Evolutionary conservation across 2,797 vertebrate species (phyloP), one percentile per base, ranked within the genome.

Genomic region (Rhynchonycteris naso): DNA sequence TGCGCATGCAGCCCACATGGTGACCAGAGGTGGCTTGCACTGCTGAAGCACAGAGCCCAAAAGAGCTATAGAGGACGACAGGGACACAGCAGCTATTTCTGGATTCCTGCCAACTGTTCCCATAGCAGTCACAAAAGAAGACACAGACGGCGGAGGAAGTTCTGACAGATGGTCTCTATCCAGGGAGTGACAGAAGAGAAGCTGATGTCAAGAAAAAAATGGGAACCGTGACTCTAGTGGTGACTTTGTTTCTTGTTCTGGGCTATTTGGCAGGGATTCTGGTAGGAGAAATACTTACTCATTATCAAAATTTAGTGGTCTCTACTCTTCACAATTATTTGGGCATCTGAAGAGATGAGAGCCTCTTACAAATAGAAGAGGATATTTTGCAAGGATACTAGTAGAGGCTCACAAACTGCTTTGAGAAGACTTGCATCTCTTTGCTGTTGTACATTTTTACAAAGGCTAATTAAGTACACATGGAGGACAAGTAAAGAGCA

Each of bases 91-190:
- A 24, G 28, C 79, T 71, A 26, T 78, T 92, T 74, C 54, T 35
- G 81, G 95, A 68, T 71, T 80, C 63, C 35, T 82, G 68, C 79
- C 28, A 33, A 28, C 94, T 16, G 30, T 69, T 65, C 50, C 58
- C 24, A 33, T 1, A 56, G 74, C 79, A 33, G 79, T 10, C 75
- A 95, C 81, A 87, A 87, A 71, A 93, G 61, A 82, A 74, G 84
- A 33, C 43, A 52, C 76, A 90, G 96, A 82, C 5, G 47, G 91
- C 72, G 56, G 75, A 81, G 61, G 71, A 72, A 28, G 35, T 19
- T 50, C 35, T 4, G 0, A 84, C 95, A 95, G 94, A 95, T 91
- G 93, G 95, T 66, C 54, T 76, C 93, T n/a, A 54, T 59, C 68
- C 69, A 75, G 88, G 79, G 71, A 94, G 16, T 24, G 65, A 47